Conservation (phyloP, 2,888 invertebrate genomes). For the Chrysodeixis includens region DNA sequence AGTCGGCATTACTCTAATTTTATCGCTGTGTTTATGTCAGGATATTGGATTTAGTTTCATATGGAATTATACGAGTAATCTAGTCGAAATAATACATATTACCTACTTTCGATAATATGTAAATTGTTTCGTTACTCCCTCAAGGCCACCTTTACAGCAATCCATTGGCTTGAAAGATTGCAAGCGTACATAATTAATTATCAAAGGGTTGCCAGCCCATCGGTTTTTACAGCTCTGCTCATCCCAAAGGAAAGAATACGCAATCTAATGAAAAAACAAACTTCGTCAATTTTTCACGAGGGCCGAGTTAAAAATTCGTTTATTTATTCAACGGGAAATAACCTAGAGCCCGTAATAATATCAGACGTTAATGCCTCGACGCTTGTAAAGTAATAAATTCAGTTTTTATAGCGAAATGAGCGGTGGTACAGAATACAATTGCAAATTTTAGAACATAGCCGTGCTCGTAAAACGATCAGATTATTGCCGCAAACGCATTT, state of each 20-base stretch:
- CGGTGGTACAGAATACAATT: slow-evolving; percentile 69
- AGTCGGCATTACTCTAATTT: slow-evolving; percentile 11
- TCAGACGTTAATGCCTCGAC: slow-evolving; percentile 60
- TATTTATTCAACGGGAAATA: slow-evolving; percentile 62
- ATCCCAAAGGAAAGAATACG: slow-evolving; percentile 56
- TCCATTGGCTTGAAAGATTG: slow-evolving; percentile 51
- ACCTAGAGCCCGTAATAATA: slow-evolving; percentile 58
- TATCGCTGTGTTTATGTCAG: slow-evolving; percentile 7
- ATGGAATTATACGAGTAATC: neutral
- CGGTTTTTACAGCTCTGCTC: slow-evolving; percentile 55
- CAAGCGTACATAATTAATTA: slow-evolving; percentile 57
- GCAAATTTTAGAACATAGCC: slow-evolving; percentile 73
- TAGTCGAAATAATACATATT: neutral
- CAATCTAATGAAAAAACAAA: slow-evolving; percentile 56
- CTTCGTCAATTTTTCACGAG: slow-evolving; percentile 58
- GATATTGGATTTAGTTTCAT: slow-evolving; percentile 3
- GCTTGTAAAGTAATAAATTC: slow-evolving; percentile 65
- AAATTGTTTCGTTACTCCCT: slow-evolving; percentile 10
- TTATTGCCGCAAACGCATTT: slow-evolving; percentile 80
- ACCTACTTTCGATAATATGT: neutral
- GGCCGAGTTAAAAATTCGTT: slow-evolving; percentile 57
- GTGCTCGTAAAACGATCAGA: slow-evolving; percentile 79
- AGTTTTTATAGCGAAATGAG: slow-evolving; percentile 64
- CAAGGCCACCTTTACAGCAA: slow-evolving; percentile 15
- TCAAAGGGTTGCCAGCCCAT: slow-evolving; percentile 47